Percentiles rank a stretch among this genome's conserved stretches.
Evolutionary conservation across 1,140 invertebrate genomes (phyloP).

Genomic region (Proctacanthus coquilletti): DNA sequence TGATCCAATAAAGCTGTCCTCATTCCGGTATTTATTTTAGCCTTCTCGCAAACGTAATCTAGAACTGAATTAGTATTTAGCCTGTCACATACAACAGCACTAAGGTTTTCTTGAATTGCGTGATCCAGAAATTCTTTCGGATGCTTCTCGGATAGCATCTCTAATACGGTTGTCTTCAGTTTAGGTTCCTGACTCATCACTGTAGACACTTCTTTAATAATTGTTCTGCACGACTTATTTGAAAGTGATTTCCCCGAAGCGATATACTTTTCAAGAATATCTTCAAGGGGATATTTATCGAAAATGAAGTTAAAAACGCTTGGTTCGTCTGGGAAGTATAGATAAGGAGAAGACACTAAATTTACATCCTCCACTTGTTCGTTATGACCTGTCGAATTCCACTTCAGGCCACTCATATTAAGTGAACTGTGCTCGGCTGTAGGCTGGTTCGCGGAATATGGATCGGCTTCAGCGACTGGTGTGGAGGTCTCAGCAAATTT

Average conservation of each 20-base stretch:
- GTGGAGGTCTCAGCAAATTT: conserved; percentile 17
- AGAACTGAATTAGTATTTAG: conserved; percentile 25
- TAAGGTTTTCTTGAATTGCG: conserved; percentile 26
- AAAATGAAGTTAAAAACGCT: background rate
- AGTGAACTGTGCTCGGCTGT: conserved; percentile 14
- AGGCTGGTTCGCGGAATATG: conserved; percentile 13
- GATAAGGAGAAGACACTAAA: background rate
- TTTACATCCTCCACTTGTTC: background rate
- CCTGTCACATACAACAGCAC: conserved; percentile 26
- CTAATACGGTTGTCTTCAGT: conserved; percentile 19
- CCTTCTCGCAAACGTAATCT: conserved; percentile 28
- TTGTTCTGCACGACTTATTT: conserved; percentile 11
- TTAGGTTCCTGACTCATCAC: conserved; percentile 20
- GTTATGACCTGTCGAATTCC: too few species aligned
- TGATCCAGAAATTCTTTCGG: conserved; percentile 28
- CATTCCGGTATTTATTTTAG: conserved; percentile 20
- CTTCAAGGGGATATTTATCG: conserved; percentile 9
- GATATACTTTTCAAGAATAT: conserved; percentile 19
- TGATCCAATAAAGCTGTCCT: conserved; percentile 17
- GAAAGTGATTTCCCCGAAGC: conserved; percentile 6
- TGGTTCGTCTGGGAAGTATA: background rate
- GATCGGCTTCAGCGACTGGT: conserved; percentile 7
- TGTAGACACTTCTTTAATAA: conserved; percentile 19
- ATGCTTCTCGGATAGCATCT: conserved; percentile 27
- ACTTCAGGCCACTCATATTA: conserved; percentile 12